Conservation (phyloP, 2,888 invertebrate genomes). For the Orthonychiurus folsomi region DNA sequence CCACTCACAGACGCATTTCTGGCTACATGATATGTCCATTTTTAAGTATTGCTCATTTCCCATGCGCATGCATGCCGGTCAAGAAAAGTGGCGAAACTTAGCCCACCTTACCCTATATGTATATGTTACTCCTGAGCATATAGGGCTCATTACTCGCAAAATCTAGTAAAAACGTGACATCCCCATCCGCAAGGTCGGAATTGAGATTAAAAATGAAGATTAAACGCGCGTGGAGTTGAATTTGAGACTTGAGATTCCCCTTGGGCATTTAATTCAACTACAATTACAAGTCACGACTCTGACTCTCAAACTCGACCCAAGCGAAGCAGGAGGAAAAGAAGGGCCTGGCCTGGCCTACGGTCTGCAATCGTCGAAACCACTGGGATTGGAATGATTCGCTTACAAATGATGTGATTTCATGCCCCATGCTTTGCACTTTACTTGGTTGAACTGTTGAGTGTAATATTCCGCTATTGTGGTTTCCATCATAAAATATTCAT, state of each 20-base stretch:
- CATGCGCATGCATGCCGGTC: background rate
- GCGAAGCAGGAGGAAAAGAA: slow-evolving; percentile 1
- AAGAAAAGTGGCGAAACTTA: too few relatives aligned
- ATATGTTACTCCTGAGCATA: background rate
- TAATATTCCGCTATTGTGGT: background rate
- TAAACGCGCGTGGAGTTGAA: slow-evolving; percentile 5
- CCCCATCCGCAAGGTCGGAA: background rate
- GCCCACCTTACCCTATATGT: too few relatives aligned
- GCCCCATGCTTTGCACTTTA: too few relatives aligned
- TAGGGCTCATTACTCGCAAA: slow-evolving; percentile 8
- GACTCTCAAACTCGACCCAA: background rate
- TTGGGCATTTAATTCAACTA: slow-evolving; percentile 8
- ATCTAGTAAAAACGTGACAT: slow-evolving; percentile 7
- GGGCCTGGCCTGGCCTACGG: background rate
- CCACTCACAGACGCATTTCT: background rate
- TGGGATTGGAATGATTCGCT: background rate
- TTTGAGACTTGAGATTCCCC: background rate
- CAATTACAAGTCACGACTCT: slow-evolving; percentile 5
- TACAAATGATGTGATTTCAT: background rate
- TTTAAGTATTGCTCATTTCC: background rate
- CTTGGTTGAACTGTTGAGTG: too few relatives aligned
- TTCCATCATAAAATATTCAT: slow-evolving; percentile 1
- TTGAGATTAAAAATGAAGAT: slow-evolving; percentile 10
- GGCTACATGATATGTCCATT: background rate
- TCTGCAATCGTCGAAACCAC: background rate